Conservation (phyloP, 2,888 invertebrate genomes). For the Automeris io region DNA sequence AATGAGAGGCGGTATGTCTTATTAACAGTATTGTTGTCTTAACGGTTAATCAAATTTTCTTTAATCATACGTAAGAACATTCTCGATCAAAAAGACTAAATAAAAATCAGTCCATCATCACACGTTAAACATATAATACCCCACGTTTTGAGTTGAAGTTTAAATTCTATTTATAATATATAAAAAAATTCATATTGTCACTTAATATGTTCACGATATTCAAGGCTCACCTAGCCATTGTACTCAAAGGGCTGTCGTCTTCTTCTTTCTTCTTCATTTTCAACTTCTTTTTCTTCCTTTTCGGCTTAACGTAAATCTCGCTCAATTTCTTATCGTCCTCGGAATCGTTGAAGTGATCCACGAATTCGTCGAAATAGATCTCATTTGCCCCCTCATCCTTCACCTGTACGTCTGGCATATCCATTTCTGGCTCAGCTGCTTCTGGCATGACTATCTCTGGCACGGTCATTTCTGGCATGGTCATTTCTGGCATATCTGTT, state of each 20-base stretch:
- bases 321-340: conserved; percentile 45
- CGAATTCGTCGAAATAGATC: conserved; percentile 44
- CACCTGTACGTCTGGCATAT: conserved; percentile 25
- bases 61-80: too few relatives aligned
- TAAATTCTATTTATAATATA: too few relatives aligned
- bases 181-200: too few relatives aligned
- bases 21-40: too few relatives aligned
- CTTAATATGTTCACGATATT: conserved; percentile 2
- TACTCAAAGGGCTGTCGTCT: conserved; percentile 25
- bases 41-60: too few relatives aligned
- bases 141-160: too few relatives aligned
- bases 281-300: conserved; percentile 24
- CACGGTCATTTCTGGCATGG: not conserved
- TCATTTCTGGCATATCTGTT: not conserved
- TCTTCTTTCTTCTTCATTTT: conserved; percentile 25
- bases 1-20: too few relatives aligned
- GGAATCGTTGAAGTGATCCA: conserved; percentile 38
- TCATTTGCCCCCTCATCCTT: conserved; percentile 42
- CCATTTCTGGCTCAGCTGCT: not conserved
- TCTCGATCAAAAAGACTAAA: too few relatives aligned
- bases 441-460: not conserved
- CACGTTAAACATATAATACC: too few relatives aligned
- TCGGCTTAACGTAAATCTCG: conserved; percentile 33
- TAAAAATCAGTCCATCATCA: too few relatives aligned
- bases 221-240: conserved; percentile 43